Evolutionary conservation across 2,113 vertebrate species (phyloP).

Genomic region (Bufo bufo): DNA sequence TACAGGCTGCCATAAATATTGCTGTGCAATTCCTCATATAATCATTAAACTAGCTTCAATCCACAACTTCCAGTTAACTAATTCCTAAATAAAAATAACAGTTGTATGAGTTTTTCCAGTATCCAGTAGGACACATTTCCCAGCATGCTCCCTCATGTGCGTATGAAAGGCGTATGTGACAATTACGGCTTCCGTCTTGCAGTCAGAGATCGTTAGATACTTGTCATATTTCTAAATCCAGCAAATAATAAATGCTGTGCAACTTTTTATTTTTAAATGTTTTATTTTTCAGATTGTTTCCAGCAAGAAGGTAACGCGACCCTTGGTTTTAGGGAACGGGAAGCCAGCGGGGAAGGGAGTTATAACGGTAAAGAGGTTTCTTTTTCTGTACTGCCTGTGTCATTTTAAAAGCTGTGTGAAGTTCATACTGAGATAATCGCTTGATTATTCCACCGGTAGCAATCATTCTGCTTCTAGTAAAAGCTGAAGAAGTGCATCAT

Average conservation of each 20-base stretch:
- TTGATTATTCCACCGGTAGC: constrained; percentile 59
- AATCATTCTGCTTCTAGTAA: constrained; percentile 69
- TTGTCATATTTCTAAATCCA: not conserved
- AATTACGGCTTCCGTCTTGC: not conserved
- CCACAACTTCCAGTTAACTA: not conserved
- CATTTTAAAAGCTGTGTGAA: constrained; percentile 55
- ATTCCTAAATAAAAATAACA: constrained; percentile 2
- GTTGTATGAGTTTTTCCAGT: not conserved
- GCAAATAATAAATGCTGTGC: not conserved
- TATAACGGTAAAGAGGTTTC: constrained; percentile 79
- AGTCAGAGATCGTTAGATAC: not conserved
- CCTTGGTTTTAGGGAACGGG: constrained; percentile 88
- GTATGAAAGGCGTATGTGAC: not conserved
- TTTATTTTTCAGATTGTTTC: constrained; percentile 86
- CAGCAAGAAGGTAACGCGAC: constrained; percentile 94
- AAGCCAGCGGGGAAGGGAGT: constrained; percentile 95
- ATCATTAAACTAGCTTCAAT: not conserved
- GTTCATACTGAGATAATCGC: constrained; percentile 59
- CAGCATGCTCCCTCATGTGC: not conserved
- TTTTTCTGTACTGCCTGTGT: constrained; percentile 29
- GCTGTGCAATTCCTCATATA: not conserved
- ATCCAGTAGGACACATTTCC: not conserved
- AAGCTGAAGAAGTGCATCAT: constrained; percentile 68
- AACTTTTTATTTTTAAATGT: constrained; percentile 38
- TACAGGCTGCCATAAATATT: not conserved